Percentiles rank a stretch among this genome's conserved stretches.
These are phyloP conservation scores for Decapterus maruadsi DNA, from an alignment of 2,797 vertebrate species.

Conservation along the genomic window DNA sequence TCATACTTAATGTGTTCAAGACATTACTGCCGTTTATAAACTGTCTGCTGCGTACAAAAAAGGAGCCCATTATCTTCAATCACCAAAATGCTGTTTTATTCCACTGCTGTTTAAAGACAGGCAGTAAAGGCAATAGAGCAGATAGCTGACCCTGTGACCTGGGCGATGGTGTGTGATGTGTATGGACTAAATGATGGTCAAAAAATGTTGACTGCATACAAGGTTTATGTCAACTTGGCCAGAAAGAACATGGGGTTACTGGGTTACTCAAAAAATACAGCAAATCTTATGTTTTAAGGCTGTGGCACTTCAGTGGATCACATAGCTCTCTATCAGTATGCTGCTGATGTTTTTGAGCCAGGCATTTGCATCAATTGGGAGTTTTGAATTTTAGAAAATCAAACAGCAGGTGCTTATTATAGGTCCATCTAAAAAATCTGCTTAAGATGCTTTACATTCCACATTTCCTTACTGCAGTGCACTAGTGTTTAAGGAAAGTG, in stretches of 20 bases:
- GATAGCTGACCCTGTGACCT: slow-evolving; percentile 7
- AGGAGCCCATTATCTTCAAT: slow-evolving; percentile 39
- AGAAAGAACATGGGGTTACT: not conserved
- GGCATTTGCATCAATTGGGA: slow-evolving; percentile 14
- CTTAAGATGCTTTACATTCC: slow-evolving; percentile 4
- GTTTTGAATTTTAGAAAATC: slow-evolving; percentile 26
- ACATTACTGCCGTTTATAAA: slow-evolving; percentile 40
- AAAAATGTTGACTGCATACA: not conserved
- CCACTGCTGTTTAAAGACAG: slow-evolving; percentile 31
- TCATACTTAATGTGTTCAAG: slow-evolving; percentile 7
- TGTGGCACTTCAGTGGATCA: not conserved
- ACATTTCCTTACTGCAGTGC: slow-evolving; percentile 2
- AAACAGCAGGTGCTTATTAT: slow-evolving; percentile 7
- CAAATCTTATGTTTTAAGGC: not conserved
- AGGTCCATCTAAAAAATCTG: slow-evolving; percentile 21
- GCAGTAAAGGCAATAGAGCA: slow-evolving; percentile 19
- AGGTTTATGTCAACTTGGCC: slow-evolving; percentile 1
- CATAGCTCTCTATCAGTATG: not conserved
- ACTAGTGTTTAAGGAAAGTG: not conserved
- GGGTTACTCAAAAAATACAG: not conserved
- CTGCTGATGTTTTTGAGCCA: slow-evolving; percentile 4
- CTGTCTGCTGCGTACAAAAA: slow-evolving; percentile 25
- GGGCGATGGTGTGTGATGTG: slow-evolving; percentile 1
- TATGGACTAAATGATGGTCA: not conserved
- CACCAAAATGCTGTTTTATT: slow-evolving; percentile 41